phyloP scores from a whole-genome alignment of 2,888 invertebrate species.

The Harmothoe impar region DNA sequence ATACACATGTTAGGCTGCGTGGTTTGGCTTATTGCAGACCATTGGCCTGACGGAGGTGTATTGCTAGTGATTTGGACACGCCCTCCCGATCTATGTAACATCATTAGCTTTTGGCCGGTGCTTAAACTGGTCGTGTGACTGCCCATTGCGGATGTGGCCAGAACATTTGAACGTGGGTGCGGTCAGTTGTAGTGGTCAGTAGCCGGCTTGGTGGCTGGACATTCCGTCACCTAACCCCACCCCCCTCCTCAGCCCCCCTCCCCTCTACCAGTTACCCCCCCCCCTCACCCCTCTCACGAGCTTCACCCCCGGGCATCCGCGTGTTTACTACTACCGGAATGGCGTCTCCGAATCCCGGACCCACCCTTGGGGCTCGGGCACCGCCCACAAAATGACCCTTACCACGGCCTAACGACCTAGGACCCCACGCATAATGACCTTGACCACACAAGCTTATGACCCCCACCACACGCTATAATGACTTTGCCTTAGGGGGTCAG shows the following conservation, averaged over 20 bases:
- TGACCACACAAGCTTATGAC: conserved; percentile 57
- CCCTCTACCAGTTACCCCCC: neutral
- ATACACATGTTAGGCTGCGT: no score
- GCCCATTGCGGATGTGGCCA: no score
- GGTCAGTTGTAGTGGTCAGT: neutral
- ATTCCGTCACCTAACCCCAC: neutral
- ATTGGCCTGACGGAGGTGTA: no score
- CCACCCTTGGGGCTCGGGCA: neutral
- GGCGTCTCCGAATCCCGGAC: neutral
- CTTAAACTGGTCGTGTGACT: no score
- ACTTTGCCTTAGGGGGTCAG: neutral
- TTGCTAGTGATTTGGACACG: no score
- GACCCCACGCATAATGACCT: conserved; percentile 35
- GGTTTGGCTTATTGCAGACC: no score
- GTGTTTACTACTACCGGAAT: neutral
- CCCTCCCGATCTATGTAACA: no score
- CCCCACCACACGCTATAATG: conserved; percentile 14
- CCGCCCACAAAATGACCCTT: conserved; percentile 37
- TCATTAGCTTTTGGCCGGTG: no score
- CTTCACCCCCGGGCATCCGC: neutral
- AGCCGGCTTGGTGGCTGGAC: neutral
- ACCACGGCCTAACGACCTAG: conserved; percentile 43
- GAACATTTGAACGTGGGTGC: neutral
- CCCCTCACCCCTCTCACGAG: neutral
- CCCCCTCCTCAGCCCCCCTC: neutral